Percentiles rank a stretch among this genome's conserved stretches.
Evolutionary conservation across 92 coral and sea anemone genomes (phyloP).

Genomic region (Porites divaricata): DNA sequence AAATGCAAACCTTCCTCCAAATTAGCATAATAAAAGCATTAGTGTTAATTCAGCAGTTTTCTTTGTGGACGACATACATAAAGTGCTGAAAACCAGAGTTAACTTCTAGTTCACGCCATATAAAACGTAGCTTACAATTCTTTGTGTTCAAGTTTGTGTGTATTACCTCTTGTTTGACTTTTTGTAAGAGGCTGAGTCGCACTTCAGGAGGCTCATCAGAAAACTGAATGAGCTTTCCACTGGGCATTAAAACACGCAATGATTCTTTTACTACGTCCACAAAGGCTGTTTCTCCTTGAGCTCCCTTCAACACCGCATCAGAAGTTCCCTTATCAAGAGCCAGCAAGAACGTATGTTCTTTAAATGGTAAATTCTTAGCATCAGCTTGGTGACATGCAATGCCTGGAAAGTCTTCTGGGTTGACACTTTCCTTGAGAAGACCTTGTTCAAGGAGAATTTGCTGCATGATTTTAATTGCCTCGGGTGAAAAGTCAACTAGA

Average conservation of each 20-base stretch:
- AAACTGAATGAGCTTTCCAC: constrained; percentile 76
- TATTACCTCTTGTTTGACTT: constrained; percentile 4
- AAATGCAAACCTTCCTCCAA: background rate
- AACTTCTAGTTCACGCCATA: constrained; percentile 63
- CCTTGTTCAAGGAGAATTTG: constrained; percentile 29
- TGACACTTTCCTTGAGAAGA: background rate
- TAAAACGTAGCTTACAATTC: constrained; percentile 21
- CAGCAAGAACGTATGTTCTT: constrained; percentile 50
- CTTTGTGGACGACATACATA: constrained; percentile 69
- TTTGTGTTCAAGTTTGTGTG: background rate
- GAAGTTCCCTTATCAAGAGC: constrained; percentile 85
- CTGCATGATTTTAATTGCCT: constrained; percentile 60
- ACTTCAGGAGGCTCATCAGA: constrained; percentile 84
- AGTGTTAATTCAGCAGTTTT: background rate
- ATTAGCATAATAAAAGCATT: background rate
- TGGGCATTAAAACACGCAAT: constrained; percentile 58
- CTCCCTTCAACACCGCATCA: constrained; percentile 78
- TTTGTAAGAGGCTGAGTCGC: constrained; percentile 60
- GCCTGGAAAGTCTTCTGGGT: constrained; percentile 27
- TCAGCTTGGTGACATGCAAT: constrained; percentile 64
- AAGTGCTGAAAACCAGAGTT: constrained; percentile 71
- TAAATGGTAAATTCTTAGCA: constrained; percentile 65
- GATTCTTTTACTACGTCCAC: constrained; percentile 60
- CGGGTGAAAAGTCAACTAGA: constrained; percentile 75
- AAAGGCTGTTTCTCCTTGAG: constrained; percentile 64